Evolutionary conservation across 1,140 invertebrate genomes (phyloP), one percentile per base, ranked within the genome.

Genomic region (Brachystomella parvula): DNA sequence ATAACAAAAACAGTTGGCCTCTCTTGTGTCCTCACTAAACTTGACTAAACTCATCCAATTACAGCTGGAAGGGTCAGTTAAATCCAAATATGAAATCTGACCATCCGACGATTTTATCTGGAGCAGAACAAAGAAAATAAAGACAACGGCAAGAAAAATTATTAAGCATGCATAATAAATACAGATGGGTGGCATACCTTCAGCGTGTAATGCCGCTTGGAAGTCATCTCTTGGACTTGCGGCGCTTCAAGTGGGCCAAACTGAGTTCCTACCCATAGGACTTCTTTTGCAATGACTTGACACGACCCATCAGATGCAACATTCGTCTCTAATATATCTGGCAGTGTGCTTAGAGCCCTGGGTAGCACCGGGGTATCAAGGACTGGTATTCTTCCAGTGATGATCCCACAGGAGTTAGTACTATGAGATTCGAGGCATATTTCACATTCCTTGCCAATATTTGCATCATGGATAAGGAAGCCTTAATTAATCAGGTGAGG

Each of bases 11-110:
- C 86, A 76, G 78, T 87, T 87, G 75, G 85, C 83, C 64, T 82
- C 79, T 19, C 77, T 71, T 30, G 75, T 58, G 59, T 75, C 74
- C 31, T 73, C 76, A 1, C 83, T 82, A 64, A 81, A 76, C 44
- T 76, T 76, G 12, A 86, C 80, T 72, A 83, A 83, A 67, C 81
- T 81, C 83, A 86, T 83, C 85, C 85, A 87, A 78, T 84, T 86
- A 66, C 82, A 83, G 53, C 78, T 76, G 28, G 78, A 75, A 66
- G 82, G 80, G 76, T 85, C 79, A 19, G 71, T 77, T 31, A 79
- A 82, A 74, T 84, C 82, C 66, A 87, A 75, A 77, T 67, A 68
- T 35, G 59, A 63, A 66, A 60, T 63, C 58, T 35, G 64, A 15
- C 53, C 32, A 6, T 29, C 24, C 28, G n/a, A 15, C 15, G 2